Evolutionary conservation across 2,113 vertebrate genomes (phyloP).

Genomic region (Pungitius pungitius): DNA sequence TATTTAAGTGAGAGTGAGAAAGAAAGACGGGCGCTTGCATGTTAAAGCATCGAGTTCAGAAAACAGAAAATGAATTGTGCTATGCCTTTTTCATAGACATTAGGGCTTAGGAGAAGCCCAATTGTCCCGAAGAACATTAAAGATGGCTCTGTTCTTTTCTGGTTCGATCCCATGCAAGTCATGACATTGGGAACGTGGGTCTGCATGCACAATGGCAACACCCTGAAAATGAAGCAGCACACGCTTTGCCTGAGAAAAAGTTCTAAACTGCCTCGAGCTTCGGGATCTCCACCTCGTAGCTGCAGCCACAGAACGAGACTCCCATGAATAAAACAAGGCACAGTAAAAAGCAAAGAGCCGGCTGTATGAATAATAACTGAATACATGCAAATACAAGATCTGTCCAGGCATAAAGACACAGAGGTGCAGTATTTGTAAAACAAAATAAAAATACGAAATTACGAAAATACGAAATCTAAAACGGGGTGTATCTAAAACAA

Average conservation of each 20-base stretch:
- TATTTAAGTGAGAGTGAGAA: background rate
- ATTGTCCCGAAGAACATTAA: background rate
- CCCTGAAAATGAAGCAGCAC: background rate
- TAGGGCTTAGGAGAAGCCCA: background rate
- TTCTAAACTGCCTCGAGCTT: conserved; percentile 29
- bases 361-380: conserved; percentile 75
- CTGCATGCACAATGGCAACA: background rate
- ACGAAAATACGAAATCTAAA: no score
- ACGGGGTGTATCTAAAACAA: conserved; percentile 8
- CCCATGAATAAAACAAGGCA: conserved; percentile 67
- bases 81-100: background rate
- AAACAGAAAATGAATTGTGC: background rate
- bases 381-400: conserved; percentile 59
- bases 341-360: conserved; percentile 59
- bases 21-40: background rate
- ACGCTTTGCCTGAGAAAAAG: conserved; percentile 27
- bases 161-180: background rate
- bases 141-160: background rate
- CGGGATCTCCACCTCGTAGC: conserved; percentile 26
- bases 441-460: background rate
- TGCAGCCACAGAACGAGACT: conserved; percentile 51
- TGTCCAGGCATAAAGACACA: conserved; percentile 42
- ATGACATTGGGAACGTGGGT: background rate
- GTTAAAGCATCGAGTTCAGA: background rate
- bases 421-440: background rate